Base-by-base conservation (phyloP, 2,888 invertebrate species). In the Drymonia ruficornis region DNA sequence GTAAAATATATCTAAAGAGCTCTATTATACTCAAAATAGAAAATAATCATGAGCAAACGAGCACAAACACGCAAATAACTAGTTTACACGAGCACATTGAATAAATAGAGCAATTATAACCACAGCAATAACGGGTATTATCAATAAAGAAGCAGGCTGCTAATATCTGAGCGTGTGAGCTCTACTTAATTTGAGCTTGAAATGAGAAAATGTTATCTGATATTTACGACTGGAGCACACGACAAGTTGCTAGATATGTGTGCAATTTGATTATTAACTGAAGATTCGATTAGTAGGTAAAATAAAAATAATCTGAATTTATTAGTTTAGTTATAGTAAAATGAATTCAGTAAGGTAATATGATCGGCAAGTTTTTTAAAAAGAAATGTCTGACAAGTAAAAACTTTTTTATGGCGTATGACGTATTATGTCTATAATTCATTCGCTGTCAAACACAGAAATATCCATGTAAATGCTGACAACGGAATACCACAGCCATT, bases 101-200 rank as follows among this genome's bases (percentile, higher is more conserved):
- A 40, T 40, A 40, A 40, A 16, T 16, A 16, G 7, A 40, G 40
- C 40, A 40, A 40, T 40, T 40, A 40, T 40, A 40, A 40, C 16
- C 40, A 16, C 16, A 7, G 16, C 16, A 40, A 16, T 31, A 31
- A 13, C 40, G 3, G 38, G 38, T n/a, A 40, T 16, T 40, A 40
- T 40, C 40, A 9, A 7, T 16, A 16, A 40, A 40, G 16, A 40
- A 40, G 40, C 40, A 16, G 16, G 16, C 16, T 7, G 2, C 31
- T 31, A 7, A 38, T 7, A 23, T n/a, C n/a, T 23, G 23, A 23
- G n/a, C 15, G 3, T 9, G 40, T 40, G 16, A 16, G 16, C 8
- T 40, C 40, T 12, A 40, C 16, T 16, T 40, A 7, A 40, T 40
- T 40, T 40, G 16, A 16, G 12, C 9, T 11, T 16, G 40, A 40